phyloP scores from a whole-genome alignment of 2,113 vertebrate species.

The Dipodomys stephensi region DNA sequence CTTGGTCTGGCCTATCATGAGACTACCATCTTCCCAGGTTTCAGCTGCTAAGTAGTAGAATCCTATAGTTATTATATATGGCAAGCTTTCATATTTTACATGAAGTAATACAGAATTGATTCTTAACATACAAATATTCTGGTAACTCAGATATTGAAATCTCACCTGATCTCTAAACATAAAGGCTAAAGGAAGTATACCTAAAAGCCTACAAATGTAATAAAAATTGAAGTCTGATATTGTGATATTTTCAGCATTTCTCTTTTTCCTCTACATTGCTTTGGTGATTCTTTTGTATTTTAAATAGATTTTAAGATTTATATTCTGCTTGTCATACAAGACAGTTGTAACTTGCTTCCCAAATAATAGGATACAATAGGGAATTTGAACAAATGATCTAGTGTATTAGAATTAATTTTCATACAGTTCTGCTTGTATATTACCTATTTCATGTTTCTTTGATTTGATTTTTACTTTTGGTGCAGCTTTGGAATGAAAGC shows the following conservation, averaged over 20 bases:
- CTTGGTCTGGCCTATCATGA: too few relatives aligned
- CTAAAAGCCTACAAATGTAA: background rate
- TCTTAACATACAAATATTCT: background rate
- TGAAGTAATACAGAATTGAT: constrained; percentile 6
- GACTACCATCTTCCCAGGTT: too few relatives aligned
- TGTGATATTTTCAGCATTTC: background rate
- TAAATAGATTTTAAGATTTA: too few relatives aligned
- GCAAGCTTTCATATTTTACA: background rate
- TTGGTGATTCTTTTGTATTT: too few relatives aligned
- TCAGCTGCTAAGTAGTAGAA: too few relatives aligned
- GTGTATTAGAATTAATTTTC: background rate
- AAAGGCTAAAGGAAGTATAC: background rate
- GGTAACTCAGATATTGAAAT: background rate
- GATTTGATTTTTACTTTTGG: constrained; percentile 13
- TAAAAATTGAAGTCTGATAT: background rate
- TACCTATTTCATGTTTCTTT: background rate
- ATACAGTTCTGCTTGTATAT: background rate
- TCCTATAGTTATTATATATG: too few relatives aligned
- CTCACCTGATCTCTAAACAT: background rate
- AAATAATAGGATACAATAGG: background rate
- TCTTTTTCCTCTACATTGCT: background rate
- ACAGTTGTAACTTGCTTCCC: too few relatives aligned
- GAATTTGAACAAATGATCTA: background rate
- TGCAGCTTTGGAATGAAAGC: constrained; percentile 27
- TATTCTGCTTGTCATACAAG: too few relatives aligned